phyloP scores from a whole-genome alignment of 2,113 vertebrate species.

The Chloropsis hardwickii region DNA sequence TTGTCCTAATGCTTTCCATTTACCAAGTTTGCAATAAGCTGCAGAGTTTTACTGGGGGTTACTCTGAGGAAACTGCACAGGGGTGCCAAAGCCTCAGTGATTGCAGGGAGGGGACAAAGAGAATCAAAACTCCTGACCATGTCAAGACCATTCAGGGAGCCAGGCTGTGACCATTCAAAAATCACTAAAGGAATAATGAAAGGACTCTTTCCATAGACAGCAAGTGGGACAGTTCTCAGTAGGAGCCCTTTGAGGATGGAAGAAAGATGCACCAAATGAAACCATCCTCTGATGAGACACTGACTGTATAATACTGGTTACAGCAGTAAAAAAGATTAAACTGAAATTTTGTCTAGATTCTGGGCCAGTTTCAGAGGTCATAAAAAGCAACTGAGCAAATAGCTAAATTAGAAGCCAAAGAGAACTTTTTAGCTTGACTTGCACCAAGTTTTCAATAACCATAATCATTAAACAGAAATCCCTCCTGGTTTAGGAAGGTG shows the following conservation, averaged over 20 bases:
- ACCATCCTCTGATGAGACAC: not conserved
- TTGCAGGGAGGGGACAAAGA: not conserved
- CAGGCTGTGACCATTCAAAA: not conserved
- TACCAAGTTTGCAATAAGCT: not conserved
- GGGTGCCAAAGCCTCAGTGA: not conserved
- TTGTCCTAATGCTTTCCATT: not conserved
- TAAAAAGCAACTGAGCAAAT: not conserved
- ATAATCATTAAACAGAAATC: not conserved
- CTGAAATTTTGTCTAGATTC: not conserved
- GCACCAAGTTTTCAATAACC: not conserved
- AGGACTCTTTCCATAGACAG: not conserved
- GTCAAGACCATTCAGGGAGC: not conserved
- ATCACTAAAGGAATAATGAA: not conserved
- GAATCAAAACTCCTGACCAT: not conserved
- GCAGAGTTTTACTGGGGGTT: not conserved
- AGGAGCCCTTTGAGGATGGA: not conserved
- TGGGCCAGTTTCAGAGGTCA: not conserved
- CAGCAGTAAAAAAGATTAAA: not conserved
- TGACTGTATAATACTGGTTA: not conserved
- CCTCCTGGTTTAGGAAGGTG: not conserved
- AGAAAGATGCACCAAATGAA: constrained; percentile 11
- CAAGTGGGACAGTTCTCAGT: constrained; percentile 38
- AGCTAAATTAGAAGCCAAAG: not conserved
- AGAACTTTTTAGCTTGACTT: not conserved
- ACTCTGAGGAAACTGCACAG: not conserved